Conservation (phyloP, 2,113 vertebrate species). For the Oreochromis niloticus region DNA sequence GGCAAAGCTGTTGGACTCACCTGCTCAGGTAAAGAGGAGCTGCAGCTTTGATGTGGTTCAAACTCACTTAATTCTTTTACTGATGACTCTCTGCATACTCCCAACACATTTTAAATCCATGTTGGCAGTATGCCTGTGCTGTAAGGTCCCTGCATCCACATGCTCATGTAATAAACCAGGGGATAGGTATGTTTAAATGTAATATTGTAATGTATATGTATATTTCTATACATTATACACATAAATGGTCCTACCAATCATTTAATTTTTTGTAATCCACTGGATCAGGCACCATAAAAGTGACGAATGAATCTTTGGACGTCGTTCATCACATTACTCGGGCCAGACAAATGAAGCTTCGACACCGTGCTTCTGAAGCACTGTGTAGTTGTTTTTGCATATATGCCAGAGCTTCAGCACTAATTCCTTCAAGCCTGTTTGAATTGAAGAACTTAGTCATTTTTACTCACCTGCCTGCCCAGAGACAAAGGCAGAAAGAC, state of each 20-base stretch:
- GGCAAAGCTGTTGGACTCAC: background rate
- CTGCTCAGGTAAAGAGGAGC: background rate
- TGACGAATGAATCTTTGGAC: background rate
- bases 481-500: background rate
- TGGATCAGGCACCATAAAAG: background rate
- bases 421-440: background rate
- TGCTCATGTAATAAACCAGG: no score
- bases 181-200: no score
- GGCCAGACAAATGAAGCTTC: background rate
- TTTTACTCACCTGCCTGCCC: background rate
- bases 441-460: background rate
- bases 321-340: background rate
- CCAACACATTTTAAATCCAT: no score
- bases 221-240: background rate
- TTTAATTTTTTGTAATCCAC: background rate
- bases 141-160: no score
- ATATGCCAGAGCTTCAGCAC: background rate
- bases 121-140: no score
- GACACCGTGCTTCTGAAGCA: background rate
- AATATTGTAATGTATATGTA: no score
- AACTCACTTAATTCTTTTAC: background rate
- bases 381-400: background rate
- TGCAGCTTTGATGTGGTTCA: background rate
- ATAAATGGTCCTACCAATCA: background rate
- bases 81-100: background rate